Evolutionary conservation across 2,113 vertebrate species (phyloP).

Genomic region (Pelobates fuscus): DNA sequence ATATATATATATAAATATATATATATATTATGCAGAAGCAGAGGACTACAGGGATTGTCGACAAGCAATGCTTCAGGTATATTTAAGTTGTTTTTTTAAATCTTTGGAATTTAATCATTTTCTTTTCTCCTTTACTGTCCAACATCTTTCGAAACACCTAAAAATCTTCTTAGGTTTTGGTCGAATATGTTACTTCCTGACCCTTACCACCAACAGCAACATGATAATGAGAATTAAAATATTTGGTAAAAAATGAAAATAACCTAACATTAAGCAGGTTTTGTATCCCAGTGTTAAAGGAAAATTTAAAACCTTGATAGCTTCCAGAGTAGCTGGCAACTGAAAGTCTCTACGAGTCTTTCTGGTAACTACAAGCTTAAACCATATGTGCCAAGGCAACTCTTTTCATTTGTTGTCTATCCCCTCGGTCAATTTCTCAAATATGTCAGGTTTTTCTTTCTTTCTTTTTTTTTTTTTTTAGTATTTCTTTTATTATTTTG

Average conservation of each 20-base stretch:
- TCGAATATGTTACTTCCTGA: slow-evolving; percentile 59
- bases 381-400: slow-evolving; percentile 68
- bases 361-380: slow-evolving; percentile 55
- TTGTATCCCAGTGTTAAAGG: slow-evolving; percentile 55
- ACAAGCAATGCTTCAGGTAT: slow-evolving; percentile 76
- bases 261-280: slow-evolving; percentile 41
- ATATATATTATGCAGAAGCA: slow-evolving; percentile 69
- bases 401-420: slow-evolving; percentile 57
- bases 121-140: slow-evolving; percentile 41
- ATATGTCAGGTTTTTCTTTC: slow-evolving; percentile 59
- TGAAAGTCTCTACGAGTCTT: background rate
- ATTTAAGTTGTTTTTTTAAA: slow-evolving; percentile 71
- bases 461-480: slow-evolving; percentile 52
- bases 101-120: slow-evolving; percentile 81
- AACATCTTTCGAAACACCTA: slow-evolving; percentile 44
- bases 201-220: slow-evolving; percentile 24
- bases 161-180: slow-evolving; percentile 62
- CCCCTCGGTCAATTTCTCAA: slow-evolving; percentile 56
- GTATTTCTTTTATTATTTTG: too few species aligned
- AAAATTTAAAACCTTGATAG: slow-evolving; percentile 24
- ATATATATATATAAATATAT: slow-evolving; percentile 59
- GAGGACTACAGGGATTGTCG: slow-evolving; percentile 78
- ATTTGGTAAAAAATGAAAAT: slow-evolving; percentile 12
- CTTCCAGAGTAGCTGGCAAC: slow-evolving; percentile 10
- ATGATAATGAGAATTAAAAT: slow-evolving; percentile 16